Conservation (phyloP, 2,113 vertebrate species). For the Potamarius usumacintae region DNA sequence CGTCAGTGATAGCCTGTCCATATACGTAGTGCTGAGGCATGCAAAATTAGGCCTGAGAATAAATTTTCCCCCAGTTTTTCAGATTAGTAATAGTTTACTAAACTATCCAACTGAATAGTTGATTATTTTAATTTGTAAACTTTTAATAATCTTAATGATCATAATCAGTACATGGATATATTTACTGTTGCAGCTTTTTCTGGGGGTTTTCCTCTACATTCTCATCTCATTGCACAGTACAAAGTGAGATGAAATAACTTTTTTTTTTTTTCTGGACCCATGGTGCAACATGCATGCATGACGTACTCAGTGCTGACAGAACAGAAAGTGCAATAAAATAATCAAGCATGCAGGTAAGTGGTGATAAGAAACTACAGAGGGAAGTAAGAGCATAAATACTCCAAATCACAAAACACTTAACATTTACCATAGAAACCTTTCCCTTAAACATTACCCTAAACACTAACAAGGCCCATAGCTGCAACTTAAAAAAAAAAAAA, state of each 20-base stretch:
- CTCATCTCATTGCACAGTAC: neutral
- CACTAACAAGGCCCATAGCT: too few relatives aligned
- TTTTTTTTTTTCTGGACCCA: neutral
- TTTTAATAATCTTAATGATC: neutral
- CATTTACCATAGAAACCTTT: too few relatives aligned
- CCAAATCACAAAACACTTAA: too few relatives aligned
- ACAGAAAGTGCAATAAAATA: neutral
- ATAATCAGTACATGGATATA: neutral
- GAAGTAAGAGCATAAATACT: neutral
- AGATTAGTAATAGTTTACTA: neutral
- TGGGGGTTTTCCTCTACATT: neutral
- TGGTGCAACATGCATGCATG: neutral
- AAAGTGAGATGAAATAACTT: neutral
- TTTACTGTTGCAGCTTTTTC: too few relatives aligned
- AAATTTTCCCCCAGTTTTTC: neutral
- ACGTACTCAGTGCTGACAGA: neutral
- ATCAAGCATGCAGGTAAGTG: neutral
- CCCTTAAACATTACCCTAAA: too few relatives aligned
- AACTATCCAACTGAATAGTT: neutral
- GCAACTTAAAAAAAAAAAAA: too few relatives aligned
- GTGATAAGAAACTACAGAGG: neutral
- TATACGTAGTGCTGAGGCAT: neutral
- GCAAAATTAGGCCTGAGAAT: neutral
- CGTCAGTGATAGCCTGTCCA: neutral
- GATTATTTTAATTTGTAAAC: neutral